Conservation (phyloP, 2,888 invertebrate genomes). For the Sicus ferrugineus region DNA sequence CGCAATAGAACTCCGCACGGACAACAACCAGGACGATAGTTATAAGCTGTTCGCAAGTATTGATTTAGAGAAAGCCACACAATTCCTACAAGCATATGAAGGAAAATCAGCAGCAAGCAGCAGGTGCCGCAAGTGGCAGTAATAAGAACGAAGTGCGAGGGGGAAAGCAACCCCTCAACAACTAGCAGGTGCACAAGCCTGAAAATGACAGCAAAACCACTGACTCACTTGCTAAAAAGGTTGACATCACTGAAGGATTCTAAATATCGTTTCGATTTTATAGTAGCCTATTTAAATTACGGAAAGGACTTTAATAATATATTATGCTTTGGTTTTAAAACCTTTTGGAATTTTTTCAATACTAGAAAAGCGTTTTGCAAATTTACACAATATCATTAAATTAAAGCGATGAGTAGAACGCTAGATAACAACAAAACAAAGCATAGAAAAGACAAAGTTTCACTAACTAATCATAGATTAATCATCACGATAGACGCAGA, state of each 20-base stretch:
- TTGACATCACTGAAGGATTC: too few relatives aligned
- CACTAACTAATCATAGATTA: too few relatives aligned
- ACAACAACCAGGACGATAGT: neutral
- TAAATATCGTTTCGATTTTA: too few relatives aligned
- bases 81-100: conserved; percentile 34
- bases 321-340: too few relatives aligned
- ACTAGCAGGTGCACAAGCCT: conserved; percentile 20
- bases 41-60: conserved; percentile 19
- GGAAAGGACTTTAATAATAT: too few relatives aligned
- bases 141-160: conserved; percentile 33
- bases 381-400: too few relatives aligned
- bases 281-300: too few relatives aligned
- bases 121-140: conserved; percentile 15
- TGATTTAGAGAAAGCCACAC: conserved; percentile 12
- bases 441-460: too few relatives aligned
- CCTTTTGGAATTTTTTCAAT: too few relatives aligned
- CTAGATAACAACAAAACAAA: too few relatives aligned
- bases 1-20: neutral
- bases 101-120: conserved; percentile 6
- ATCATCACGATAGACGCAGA: neutral
- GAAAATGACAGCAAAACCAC: neutral
- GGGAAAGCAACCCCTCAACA: conserved; percentile 10
- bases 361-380: too few relatives aligned
- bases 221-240: neutral
- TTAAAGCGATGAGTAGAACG: too few relatives aligned